Percentiles rank a stretch among this genome's conserved stretches.
Conservation (phyloP, 2,888 invertebrate species). For the Nymphalis polychloros region DNA sequence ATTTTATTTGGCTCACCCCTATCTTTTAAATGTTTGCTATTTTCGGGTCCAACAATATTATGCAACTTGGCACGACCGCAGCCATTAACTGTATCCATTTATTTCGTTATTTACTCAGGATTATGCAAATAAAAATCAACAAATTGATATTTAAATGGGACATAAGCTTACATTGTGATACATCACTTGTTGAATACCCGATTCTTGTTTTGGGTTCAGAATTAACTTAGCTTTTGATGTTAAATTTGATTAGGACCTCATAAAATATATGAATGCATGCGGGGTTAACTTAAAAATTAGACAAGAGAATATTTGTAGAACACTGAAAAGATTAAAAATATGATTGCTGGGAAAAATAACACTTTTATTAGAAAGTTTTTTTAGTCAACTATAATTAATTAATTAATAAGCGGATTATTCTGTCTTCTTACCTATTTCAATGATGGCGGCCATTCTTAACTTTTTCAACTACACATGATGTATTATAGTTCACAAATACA, state of each 20-base stretch:
- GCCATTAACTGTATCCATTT: conserved; percentile 29
- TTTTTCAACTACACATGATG: too few species aligned
- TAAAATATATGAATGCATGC: too few species aligned
- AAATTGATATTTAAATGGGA: conserved; percentile 32
- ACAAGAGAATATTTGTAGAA: background rate
- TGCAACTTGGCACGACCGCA: conserved; percentile 32
- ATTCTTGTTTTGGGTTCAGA: background rate
- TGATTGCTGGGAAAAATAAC: too few species aligned
- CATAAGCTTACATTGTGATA: conserved; percentile 33
- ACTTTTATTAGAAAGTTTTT: background rate
- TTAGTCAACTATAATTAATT: background rate
- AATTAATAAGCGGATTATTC: too few species aligned
- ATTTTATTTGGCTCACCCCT: conserved; percentile 35
- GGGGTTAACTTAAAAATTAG: background rate
- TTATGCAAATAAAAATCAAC: conserved; percentile 31
- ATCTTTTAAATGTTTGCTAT: conserved; percentile 30
- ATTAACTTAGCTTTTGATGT: background rate
- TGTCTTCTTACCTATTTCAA: too few species aligned
- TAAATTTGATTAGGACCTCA: conserved; percentile 8
- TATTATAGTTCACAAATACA: too few species aligned
- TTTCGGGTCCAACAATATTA: conserved; percentile 20
- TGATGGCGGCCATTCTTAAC: too few species aligned
- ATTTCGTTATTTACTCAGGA: conserved; percentile 40
- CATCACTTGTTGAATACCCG: conserved; percentile 44
- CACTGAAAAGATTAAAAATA: background rate